Conservation (phyloP, 2,113 vertebrate genomes). For the Vombatus ursinus region DNA sequence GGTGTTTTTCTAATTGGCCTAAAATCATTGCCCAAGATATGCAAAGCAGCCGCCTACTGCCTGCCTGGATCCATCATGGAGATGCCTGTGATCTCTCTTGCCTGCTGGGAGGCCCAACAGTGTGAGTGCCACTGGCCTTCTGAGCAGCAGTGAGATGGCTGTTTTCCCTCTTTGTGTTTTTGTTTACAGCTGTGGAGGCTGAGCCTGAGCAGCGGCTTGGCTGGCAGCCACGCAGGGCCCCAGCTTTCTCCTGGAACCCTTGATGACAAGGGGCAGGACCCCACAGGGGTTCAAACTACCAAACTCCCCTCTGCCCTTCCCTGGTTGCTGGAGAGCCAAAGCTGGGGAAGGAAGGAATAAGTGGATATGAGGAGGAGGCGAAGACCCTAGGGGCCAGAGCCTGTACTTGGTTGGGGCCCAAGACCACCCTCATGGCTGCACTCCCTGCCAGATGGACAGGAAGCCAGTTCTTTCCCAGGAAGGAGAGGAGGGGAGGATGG, state of each 20-base stretch:
- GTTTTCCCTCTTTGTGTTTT: neutral
- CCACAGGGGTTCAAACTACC: slow-evolving; percentile 65
- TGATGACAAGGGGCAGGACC: neutral
- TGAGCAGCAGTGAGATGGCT: neutral
- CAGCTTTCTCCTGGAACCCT: neutral
- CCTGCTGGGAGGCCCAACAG: neutral
- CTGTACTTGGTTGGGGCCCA: slow-evolving; percentile 58
- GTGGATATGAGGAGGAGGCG: slow-evolving; percentile 3
- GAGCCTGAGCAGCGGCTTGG: neutral
- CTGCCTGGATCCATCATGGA: slow-evolving; percentile 33
- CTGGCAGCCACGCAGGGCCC: neutral
- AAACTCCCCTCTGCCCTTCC: slow-evolving; percentile 43
- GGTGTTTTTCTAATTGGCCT: slow-evolving; percentile 40
- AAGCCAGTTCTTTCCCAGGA: neutral
- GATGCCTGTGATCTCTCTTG: neutral
- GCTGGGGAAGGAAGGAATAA: slow-evolving; percentile 62
- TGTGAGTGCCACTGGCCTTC: neutral
- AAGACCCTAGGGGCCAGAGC: slow-evolving; percentile 47
- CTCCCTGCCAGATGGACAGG: slow-evolving; percentile 15
- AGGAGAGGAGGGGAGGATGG: neutral
- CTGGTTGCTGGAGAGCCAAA: slow-evolving; percentile 60
- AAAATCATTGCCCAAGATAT: slow-evolving; percentile 13
- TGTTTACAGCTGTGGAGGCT: neutral
- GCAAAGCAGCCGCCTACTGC: slow-evolving; percentile 58
- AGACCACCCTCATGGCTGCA: slow-evolving; percentile 74